Evolutionary conservation across 2,797 vertebrate genomes (phyloP).

Genomic region (Acanthis flammea): DNA sequence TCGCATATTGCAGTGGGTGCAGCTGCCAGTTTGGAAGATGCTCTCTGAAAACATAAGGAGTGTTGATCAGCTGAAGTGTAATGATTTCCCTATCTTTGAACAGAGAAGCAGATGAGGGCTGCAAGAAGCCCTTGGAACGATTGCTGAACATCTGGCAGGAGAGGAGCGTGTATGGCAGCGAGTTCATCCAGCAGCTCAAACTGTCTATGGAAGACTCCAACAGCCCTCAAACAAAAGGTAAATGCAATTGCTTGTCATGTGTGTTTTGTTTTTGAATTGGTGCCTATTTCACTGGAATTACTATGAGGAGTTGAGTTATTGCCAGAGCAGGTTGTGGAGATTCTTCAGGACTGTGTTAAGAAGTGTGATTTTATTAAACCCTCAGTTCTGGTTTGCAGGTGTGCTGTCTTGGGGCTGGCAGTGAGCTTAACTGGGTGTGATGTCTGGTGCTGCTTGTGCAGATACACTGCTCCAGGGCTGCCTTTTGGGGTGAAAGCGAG

Average conservation of each 20-base stretch:
- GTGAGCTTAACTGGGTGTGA: background rate
- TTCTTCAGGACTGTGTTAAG: background rate
- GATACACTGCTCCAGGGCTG: background rate
- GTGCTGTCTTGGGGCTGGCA: background rate
- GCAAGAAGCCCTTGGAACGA: slow-evolving; percentile 94
- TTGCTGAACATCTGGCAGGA: slow-evolving; percentile 98
- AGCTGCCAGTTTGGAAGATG: background rate
- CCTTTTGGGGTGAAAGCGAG: background rate
- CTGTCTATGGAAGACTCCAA: slow-evolving; percentile 93
- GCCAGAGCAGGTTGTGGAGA: background rate
- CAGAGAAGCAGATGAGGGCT: slow-evolving; percentile 92
- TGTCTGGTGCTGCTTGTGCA: background rate
- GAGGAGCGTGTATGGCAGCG: slow-evolving; percentile 88
- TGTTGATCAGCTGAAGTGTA: background rate
- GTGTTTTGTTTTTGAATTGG: background rate
- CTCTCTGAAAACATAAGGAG: background rate
- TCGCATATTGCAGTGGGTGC: background rate
- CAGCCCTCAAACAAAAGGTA: slow-evolving; percentile 91
- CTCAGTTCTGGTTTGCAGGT: background rate
- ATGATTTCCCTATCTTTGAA: slow-evolving; percentile 49
- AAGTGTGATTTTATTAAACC: background rate
- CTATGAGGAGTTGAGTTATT: background rate
- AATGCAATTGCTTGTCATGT: background rate
- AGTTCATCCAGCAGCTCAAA: slow-evolving; percentile 97
- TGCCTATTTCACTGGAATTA: fast-evolving